Evolutionary conservation across 2,888 invertebrate species (phyloP).

Genomic region (Eugnorisma glareosa): DNA sequence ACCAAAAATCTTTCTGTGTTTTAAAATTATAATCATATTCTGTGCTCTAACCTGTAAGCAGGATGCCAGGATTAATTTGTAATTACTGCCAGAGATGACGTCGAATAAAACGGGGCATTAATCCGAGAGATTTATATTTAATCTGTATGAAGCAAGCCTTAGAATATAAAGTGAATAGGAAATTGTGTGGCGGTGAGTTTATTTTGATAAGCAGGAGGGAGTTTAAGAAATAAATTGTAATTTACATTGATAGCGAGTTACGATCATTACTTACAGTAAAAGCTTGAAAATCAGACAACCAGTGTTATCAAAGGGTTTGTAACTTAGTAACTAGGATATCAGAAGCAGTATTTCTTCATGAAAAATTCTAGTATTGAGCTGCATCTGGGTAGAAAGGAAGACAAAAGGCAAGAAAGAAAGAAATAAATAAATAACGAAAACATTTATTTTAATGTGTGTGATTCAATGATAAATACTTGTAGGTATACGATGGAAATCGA

Average conservation of each 20-base stretch:
- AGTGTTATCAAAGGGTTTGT: neutral
- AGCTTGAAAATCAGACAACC: neutral
- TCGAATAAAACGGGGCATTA: slow-evolving; percentile 21
- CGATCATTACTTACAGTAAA: neutral
- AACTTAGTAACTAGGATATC: neutral
- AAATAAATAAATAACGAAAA: no score
- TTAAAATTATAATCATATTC: slow-evolving; percentile 8
- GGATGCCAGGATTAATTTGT: slow-evolving; percentile 40
- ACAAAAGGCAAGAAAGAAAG: neutral
- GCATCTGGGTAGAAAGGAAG: neutral
- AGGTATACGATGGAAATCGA: no score
- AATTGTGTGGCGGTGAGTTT: neutral
- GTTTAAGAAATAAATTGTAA: neutral
- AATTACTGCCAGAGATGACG: slow-evolving; percentile 38
- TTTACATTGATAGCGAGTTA: neutral
- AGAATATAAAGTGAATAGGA: slow-evolving; percentile 22
- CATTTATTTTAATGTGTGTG: no score
- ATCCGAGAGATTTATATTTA: slow-evolving; percentile 37
- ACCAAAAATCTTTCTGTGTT: neutral
- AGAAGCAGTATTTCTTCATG: neutral
- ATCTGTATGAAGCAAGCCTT: slow-evolving; percentile 26
- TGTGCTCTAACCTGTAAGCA: slow-evolving; percentile 1
- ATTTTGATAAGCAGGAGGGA: neutral
- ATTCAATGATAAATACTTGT: no score
- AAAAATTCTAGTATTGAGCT: neutral